phyloP scores from a whole-genome alignment of 2,797 vertebrate species.

The Phylloscopus collybita region DNA sequence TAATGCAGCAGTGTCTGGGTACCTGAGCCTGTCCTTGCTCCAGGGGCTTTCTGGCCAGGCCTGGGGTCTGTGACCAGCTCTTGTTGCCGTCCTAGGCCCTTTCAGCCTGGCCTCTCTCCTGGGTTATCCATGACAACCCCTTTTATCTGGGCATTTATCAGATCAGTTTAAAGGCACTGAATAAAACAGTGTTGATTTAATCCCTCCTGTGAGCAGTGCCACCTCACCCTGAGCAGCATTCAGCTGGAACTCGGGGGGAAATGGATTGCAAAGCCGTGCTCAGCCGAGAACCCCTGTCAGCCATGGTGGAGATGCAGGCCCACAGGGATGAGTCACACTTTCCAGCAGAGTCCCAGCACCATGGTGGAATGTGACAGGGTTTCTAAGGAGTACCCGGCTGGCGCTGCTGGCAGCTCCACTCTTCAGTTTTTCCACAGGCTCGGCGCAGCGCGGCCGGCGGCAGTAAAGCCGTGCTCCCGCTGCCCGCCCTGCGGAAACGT shows the following conservation, averaged over 20 bases:
- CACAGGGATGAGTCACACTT: neutral
- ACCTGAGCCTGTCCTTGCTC: neutral
- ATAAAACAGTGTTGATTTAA: neutral
- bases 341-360: neutral
- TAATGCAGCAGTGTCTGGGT: too few relatives aligned
- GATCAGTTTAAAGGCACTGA: neutral
- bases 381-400: conserved; percentile 41
- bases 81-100: too few relatives aligned
- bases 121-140: too few relatives aligned
- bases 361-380: neutral
- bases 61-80: neutral
- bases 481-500: neutral
- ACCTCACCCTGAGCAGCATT: neutral
- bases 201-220: neutral
- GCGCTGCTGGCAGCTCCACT: conserved; percentile 31
- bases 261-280: neutral
- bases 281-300: neutral
- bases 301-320: neutral
- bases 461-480: neutral
- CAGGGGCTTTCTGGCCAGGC: too few relatives aligned
- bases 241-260: neutral
- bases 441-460: rapidly evolving
- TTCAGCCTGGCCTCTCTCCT: neutral
- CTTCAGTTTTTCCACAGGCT: conserved; percentile 57
- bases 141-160: neutral